Conservation (phyloP, 2,113 vertebrate species). For the Pachycephala philippinensis region DNA sequence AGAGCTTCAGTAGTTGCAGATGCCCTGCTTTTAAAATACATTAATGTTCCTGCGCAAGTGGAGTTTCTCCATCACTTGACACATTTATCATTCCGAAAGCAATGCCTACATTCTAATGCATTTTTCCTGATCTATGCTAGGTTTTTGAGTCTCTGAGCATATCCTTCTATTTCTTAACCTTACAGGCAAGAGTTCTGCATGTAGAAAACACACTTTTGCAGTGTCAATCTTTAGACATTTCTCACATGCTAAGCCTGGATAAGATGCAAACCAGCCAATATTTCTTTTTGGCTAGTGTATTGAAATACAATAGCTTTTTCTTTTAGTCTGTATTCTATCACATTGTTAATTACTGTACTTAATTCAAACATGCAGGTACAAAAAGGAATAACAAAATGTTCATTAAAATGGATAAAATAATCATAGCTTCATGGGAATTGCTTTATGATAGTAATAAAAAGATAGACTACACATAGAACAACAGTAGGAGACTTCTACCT, state of each 20-base stretch:
- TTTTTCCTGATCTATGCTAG: not conserved
- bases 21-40: accelerated
- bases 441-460: not conserved
- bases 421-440: not conserved
- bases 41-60: not conserved
- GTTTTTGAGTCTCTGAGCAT: not conserved
- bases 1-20: not conserved
- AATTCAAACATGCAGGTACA: not conserved
- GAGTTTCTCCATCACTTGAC: not conserved
- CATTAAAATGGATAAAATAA: not conserved
- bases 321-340: not conserved
- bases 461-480: not conserved
- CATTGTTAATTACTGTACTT: not conserved
- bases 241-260: not conserved
- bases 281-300: not conserved
- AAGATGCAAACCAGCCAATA: not conserved
- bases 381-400: not conserved
- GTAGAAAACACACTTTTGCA: not conserved
- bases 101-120: not conserved
- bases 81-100: not conserved
- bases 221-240: not conserved
- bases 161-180: not conserved
- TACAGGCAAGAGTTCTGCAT: not conserved
- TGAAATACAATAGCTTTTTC: not conserved
- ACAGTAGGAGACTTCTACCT: not conserved